Conservation (phyloP, 2,888 invertebrate species). For the Megastigmus dorsalis region DNA sequence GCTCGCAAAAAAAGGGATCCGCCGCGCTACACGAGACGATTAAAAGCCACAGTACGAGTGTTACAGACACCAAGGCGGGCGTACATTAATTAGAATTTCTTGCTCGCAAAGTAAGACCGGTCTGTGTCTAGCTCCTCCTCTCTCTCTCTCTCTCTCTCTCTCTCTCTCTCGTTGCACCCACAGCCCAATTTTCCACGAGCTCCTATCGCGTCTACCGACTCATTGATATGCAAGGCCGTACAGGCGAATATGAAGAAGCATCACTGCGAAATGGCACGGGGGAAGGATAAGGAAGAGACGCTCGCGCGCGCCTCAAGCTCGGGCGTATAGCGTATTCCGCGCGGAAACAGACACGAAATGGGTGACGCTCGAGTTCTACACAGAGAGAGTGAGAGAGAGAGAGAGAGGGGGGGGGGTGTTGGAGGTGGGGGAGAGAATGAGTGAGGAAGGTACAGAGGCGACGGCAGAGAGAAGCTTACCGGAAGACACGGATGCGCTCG, state of each 20-base stretch:
- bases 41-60: too few relatives aligned
- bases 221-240: slow-evolving; percentile 44
- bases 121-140: too few relatives aligned
- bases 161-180: too few relatives aligned
- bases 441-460: too few relatives aligned
- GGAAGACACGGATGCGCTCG: slow-evolving; percentile 52
- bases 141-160: slow-evolving; percentile 8
- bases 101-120: too few relatives aligned
- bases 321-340: slow-evolving; percentile 54
- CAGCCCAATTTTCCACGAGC: slow-evolving; percentile 27
- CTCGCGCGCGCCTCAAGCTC: neutral
- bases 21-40: too few relatives aligned
- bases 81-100: slow-evolving; percentile 40
- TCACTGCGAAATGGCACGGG: slow-evolving; percentile 22
- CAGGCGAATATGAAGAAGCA: slow-evolving; percentile 43
- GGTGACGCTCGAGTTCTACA: neutral
- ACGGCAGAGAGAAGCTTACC: slow-evolving; percentile 35
- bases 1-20: too few relatives aligned
- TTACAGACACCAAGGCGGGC: too few relatives aligned
- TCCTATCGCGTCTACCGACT: slow-evolving; percentile 1
- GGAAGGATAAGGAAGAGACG: slow-evolving; percentile 44
- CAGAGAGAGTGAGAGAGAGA: too few relatives aligned
- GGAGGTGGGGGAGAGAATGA: neutral
- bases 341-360: slow-evolving; percentile 51
- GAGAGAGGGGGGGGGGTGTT: neutral